A percentile compares a stretch with the other conserved stretches of the same genome.
Evolutionary conservation across 2,888 invertebrate species (phyloP).

Genomic region (Tenthredo mesomela): DNA sequence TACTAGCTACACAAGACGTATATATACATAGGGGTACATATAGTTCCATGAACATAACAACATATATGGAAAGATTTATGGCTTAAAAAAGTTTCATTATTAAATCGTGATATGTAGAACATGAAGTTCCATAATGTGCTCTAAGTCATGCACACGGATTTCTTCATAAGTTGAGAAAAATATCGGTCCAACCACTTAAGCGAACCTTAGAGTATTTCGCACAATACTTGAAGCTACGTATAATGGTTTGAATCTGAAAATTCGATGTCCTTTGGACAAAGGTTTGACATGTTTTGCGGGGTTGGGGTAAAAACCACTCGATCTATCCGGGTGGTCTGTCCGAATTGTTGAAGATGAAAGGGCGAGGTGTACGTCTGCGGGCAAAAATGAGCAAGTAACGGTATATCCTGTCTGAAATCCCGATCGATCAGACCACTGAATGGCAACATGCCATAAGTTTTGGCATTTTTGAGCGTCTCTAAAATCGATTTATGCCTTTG

Average conservation of each 20-base stretch:
- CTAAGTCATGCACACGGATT: not conserved
- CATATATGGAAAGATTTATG: not conserved
- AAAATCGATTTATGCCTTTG: not conserved
- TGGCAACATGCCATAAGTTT: slow-evolving; percentile 50
- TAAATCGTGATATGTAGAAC: not conserved
- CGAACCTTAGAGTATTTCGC: not conserved
- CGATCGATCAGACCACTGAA: slow-evolving; percentile 47
- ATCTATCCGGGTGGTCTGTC: slow-evolving; percentile 43
- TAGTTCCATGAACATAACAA: not conserved
- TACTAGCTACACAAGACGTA: not conserved
- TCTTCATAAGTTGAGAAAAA: not conserved
- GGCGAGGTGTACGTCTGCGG: not conserved
- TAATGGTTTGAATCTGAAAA: slow-evolving; percentile 13
- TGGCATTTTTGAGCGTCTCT: slow-evolving; percentile 45
- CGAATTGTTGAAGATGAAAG: not conserved
- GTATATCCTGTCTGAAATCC: slow-evolving; percentile 8
- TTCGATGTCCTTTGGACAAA: slow-evolving; percentile 4
- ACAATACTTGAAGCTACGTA: not conserved
- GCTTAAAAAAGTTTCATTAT: not conserved
- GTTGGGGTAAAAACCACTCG: not conserved
- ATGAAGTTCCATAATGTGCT: not conserved
- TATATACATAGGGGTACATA: not conserved
- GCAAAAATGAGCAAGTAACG: slow-evolving; percentile 25
- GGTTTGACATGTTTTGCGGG: not conserved
- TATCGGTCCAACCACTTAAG: not conserved